phyloP scores from a whole-genome alignment of 2,797 vertebrate species.

The Lycodopsis pacificus region DNA sequence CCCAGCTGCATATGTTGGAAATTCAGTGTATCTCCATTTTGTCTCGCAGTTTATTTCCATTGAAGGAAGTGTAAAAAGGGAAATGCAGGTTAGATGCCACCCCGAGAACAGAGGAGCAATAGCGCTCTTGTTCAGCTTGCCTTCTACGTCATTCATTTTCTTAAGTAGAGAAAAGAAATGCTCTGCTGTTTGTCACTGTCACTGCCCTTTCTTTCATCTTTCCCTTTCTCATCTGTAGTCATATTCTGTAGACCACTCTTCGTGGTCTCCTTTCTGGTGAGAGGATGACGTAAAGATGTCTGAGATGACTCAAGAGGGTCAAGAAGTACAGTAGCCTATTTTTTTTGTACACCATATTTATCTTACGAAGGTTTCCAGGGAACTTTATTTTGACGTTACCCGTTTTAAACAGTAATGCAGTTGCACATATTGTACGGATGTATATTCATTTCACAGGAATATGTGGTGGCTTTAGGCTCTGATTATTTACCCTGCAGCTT shows the following conservation, averaged over 20 bases:
- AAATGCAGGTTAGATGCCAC: slow-evolving; percentile 30
- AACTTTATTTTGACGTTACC: background rate
- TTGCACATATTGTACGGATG: background rate
- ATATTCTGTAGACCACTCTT: slow-evolving; percentile 20
- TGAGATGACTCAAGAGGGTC: slow-evolving; percentile 18
- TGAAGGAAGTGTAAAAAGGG: slow-evolving; percentile 29
- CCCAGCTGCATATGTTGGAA: slow-evolving; percentile 43
- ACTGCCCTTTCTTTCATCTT: slow-evolving; percentile 42
- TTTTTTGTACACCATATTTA: slow-evolving; percentile 11
- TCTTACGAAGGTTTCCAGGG: background rate
- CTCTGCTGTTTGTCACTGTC: slow-evolving; percentile 43
- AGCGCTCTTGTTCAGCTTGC: slow-evolving; percentile 11
- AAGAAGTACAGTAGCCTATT: slow-evolving; percentile 2
- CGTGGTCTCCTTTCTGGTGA: slow-evolving; percentile 1
- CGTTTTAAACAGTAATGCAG: background rate
- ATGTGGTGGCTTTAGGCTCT: slow-evolving; percentile 19
- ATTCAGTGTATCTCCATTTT: slow-evolving; percentile 57
- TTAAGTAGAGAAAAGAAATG: slow-evolving; percentile 40
- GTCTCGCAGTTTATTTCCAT: slow-evolving; percentile 23
- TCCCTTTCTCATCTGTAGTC: slow-evolving; percentile 5
- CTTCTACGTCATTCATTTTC: slow-evolving; percentile 38
- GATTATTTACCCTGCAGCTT: slow-evolving; percentile 36
- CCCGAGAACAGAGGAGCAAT: background rate
- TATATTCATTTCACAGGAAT: slow-evolving; percentile 8
- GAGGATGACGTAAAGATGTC: slow-evolving; percentile 5